Percentiles rank a stretch among this genome's conserved stretches.
Conservation (phyloP, 2,797 vertebrate genomes). For the Thalassophryne amazonica region DNA sequence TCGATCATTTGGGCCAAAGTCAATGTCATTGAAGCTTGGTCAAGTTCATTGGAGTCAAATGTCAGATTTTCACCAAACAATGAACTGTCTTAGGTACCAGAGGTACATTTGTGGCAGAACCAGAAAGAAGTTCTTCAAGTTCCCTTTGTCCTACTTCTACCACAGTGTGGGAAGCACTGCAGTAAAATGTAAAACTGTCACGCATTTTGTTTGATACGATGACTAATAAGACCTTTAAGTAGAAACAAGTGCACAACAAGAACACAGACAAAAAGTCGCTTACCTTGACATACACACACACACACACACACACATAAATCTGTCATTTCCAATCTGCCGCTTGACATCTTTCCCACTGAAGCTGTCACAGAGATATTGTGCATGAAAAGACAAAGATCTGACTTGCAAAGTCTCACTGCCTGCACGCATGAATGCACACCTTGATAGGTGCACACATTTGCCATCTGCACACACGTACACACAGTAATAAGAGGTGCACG, state of each 20-base stretch:
- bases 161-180: too few relatives aligned
- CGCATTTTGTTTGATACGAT: conserved; percentile 21
- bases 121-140: too few relatives aligned
- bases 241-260: neutral
- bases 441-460: conserved; percentile 11
- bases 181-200: too few relatives aligned
- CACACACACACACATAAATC: neutral
- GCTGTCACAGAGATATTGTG: conserved; percentile 56
- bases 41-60: too few relatives aligned
- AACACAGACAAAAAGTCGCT: neutral
- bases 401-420: conserved; percentile 49
- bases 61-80: too few relatives aligned
- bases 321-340: conserved; percentile 38
- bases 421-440: conserved; percentile 13
- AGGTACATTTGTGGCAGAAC: too few relatives aligned
- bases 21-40: too few relatives aligned
- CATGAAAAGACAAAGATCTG: conserved; percentile 35
- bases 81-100: too few relatives aligned
- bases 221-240: conserved; percentile 5
- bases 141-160: too few relatives aligned
- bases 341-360: conserved; percentile 26
- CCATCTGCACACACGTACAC: neutral
- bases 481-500: neutral
- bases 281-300: neutral
- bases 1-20: too few relatives aligned